Conservation (phyloP, 2,888 invertebrate species). For the Luperina testacea region DNA sequence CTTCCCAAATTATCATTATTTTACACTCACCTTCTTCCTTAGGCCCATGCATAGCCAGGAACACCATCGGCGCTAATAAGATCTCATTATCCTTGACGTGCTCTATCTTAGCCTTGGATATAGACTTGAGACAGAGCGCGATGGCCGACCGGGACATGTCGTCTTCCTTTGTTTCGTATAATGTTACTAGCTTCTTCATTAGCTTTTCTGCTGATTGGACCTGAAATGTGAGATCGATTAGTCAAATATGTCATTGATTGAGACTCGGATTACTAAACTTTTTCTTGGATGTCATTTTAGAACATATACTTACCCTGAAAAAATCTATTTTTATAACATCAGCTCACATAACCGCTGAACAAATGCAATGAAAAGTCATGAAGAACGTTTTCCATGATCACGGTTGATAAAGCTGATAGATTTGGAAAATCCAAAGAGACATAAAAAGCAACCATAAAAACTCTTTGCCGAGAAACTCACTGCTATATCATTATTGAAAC, state of each 20-base stretch:
- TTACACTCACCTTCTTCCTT: constrained; percentile 90
- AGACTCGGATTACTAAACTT: not conserved
- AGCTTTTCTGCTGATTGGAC: constrained; percentile 90
- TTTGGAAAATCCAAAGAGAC: not conserved
- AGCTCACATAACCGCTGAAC: not conserved
- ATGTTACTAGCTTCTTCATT: constrained; percentile 88
- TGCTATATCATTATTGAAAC: not conserved
- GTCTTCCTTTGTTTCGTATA: constrained; percentile 91
- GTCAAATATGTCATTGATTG: not conserved
- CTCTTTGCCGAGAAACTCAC: not conserved
- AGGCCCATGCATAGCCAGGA: constrained; percentile 97
- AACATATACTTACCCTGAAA: not conserved
- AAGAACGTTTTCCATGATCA: not conserved
- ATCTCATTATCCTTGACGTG: constrained; percentile 94
- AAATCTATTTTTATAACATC: not conserved
- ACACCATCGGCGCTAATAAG: constrained; percentile 94
- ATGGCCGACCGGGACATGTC: constrained; percentile 93
- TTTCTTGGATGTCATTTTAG: not conserved
- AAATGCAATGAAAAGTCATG: not conserved
- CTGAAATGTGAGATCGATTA: constrained; percentile 63
- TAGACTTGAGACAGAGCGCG: constrained; percentile 94
- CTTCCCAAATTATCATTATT: not conserved
- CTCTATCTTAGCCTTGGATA: constrained; percentile 95
- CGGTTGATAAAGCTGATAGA: not conserved
- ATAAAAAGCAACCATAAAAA: not conserved